A percentile compares a stretch with the other conserved stretches of the same genome.
Conservation (phyloP, 2,797 vertebrate species). For the Gouania willdenowi region DNA sequence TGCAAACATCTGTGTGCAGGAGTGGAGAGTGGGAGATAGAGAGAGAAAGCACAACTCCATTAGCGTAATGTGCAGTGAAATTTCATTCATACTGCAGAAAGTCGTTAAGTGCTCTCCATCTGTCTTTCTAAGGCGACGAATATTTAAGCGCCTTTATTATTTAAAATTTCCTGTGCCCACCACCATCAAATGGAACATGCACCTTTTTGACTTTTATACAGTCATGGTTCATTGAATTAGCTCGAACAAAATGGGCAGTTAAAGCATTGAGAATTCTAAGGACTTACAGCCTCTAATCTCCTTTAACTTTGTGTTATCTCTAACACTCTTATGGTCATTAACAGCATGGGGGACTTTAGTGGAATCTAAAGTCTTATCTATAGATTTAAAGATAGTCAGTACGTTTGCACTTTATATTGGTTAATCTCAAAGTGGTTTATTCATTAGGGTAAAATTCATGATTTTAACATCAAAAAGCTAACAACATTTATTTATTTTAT, state of each 20-base stretch:
- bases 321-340: no score
- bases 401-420: no score
- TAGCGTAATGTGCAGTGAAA: slow-evolving; percentile 79
- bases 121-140: slow-evolving; percentile 72
- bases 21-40: slow-evolving; percentile 21
- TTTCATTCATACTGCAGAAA: slow-evolving; percentile 71
- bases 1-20: slow-evolving; percentile 72
- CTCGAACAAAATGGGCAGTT: slow-evolving; percentile 43
- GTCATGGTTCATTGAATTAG: slow-evolving; percentile 57
- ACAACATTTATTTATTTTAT: no score
- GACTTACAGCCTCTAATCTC: slow-evolving; percentile 27
- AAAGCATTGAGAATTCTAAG: slow-evolving; percentile 32
- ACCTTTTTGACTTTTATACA: slow-evolving; percentile 59
- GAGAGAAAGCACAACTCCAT: slow-evolving; percentile 72
- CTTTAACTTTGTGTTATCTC: slow-evolving; percentile 2
- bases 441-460: no score
- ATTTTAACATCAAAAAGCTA: no score
- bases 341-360: no score
- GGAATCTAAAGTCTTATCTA: no score
- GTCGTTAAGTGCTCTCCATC: slow-evolving; percentile 81
- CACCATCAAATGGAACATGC: slow-evolving; percentile 56
- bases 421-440: no score
- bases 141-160: slow-evolving; percentile 76
- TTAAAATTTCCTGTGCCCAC: slow-evolving; percentile 65
- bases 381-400: no score